Evolutionary conservation across 2,797 vertebrate genomes (phyloP).

Genomic region (Spheniscus humboldti): DNA sequence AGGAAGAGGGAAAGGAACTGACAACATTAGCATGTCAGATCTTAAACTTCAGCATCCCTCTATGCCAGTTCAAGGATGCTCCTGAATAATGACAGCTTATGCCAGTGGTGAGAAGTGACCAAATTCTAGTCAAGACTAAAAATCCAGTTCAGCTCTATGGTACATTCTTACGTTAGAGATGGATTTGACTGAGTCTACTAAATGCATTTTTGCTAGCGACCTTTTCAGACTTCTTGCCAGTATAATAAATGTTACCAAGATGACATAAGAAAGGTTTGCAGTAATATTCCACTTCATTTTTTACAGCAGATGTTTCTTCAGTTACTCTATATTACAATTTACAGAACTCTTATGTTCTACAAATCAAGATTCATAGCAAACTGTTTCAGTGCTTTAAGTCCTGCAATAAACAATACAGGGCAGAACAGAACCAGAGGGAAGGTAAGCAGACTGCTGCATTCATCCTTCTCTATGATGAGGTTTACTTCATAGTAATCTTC

Average conservation of each 20-base stretch:
- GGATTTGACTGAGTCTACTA: slow-evolving; percentile 34
- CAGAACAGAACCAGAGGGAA: slow-evolving; percentile 38
- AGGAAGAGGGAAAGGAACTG: neutral
- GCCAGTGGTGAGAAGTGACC: neutral
- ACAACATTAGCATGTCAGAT: neutral
- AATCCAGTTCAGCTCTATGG: neutral
- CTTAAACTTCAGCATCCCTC: neutral
- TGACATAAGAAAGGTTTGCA: slow-evolving; percentile 24
- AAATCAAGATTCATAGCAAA: slow-evolving; percentile 55
- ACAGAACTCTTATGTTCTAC: slow-evolving; percentile 29
- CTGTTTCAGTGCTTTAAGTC: neutral
- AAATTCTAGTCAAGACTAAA: neutral
- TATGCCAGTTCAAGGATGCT: neutral
- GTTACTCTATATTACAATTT: slow-evolving; percentile 34
- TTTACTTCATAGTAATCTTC: neutral
- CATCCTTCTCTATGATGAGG: neutral
- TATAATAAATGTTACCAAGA: slow-evolving; percentile 35
- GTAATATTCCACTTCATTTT: slow-evolving; percentile 33
- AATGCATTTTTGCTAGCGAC: slow-evolving; percentile 55
- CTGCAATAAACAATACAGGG: slow-evolving; percentile 6
- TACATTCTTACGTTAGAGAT: slow-evolving; percentile 16
- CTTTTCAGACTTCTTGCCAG: slow-evolving; percentile 55
- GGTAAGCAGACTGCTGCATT: neutral
- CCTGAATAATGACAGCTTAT: neutral
- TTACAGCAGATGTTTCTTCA: slow-evolving; percentile 44